phyloP scores from a whole-genome alignment of 2,113 vertebrate genomes.

The Lepus europaeus region DNA sequence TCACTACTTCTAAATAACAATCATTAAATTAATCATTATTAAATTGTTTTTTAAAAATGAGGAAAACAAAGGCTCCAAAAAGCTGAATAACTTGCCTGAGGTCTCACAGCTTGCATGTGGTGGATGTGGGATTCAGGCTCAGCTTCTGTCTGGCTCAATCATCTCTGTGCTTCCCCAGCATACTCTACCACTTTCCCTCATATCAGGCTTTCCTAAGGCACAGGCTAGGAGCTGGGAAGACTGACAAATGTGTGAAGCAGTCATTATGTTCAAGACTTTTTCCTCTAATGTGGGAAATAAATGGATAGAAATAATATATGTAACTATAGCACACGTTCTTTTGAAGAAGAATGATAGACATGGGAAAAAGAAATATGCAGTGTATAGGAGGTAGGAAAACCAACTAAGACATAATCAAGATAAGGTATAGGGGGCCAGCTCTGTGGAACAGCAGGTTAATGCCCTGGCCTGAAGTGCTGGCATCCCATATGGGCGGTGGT shows the following conservation, averaged over 20 bases:
- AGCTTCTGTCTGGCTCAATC: not conserved
- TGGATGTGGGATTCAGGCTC: not conserved
- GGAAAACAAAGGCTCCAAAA: not conserved
- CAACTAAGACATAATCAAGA: not conserved
- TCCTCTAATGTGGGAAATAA: not conserved
- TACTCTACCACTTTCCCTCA: too few relatives aligned
- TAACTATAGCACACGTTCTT: not conserved
- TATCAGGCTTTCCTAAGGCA: not conserved
- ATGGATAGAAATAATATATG: not conserved
- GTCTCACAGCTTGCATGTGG: not conserved
- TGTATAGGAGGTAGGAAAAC: not conserved
- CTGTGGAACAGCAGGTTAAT: too few relatives aligned
- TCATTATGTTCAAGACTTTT: not conserved
- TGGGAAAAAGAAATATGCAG: not conserved
- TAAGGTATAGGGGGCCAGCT: not conserved
- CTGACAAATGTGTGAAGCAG: not conserved
- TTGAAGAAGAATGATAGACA: not conserved
- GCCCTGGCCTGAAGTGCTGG: too few relatives aligned
- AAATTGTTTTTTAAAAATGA: slow-evolving; percentile 3
- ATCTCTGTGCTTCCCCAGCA: not conserved
- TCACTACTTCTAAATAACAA: not conserved
- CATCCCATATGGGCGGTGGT: too few relatives aligned
- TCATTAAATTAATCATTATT: not conserved
- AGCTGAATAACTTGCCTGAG: not conserved
- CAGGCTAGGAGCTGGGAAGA: not conserved